Percentiles rank a stretch among this genome's conserved stretches.
These are phyloP conservation scores for Drosophila anceps DNA, from an alignment of 2,888 invertebrate species.

Conservation along the genomic window DNA sequence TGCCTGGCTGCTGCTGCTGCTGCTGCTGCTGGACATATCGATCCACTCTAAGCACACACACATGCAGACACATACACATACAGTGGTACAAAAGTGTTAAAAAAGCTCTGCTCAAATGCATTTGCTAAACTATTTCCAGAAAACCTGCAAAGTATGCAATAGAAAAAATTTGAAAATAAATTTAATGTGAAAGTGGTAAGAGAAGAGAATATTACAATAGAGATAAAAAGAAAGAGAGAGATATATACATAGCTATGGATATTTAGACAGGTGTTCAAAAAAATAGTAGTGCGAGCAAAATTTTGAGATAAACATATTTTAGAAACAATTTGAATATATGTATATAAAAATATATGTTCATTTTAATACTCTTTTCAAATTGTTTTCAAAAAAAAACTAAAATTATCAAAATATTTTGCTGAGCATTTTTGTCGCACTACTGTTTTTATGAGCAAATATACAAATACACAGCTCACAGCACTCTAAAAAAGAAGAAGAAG, in stretches of 20 bases:
- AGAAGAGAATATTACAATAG: not conserved
- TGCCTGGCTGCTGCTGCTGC: slow-evolving; percentile 46
- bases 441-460: too few species aligned
- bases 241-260: not conserved
- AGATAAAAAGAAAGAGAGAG: not conserved
- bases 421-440: too few species aligned
- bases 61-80: not conserved
- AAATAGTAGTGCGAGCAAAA: too few species aligned
- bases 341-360: too few species aligned
- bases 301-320: too few species aligned
- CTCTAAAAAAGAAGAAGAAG: too few species aligned
- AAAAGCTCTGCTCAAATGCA: not conserved
- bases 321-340: too few species aligned
- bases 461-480: too few species aligned
- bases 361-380: too few species aligned
- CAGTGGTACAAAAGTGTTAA: slow-evolving; percentile 8
- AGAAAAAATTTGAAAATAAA: not conserved
- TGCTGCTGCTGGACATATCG: slow-evolving; percentile 73
- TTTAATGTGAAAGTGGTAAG: not conserved
- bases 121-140: not conserved
- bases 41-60: slow-evolving; percentile 39
- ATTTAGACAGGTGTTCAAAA: not conserved
- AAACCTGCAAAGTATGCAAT: slow-evolving; percentile 20
- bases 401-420: too few species aligned
- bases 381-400: too few species aligned